These are phyloP conservation scores for Chloromyia formosa DNA, from an alignment of 2,888 invertebrate species.

Conservation along the genomic window DNA sequence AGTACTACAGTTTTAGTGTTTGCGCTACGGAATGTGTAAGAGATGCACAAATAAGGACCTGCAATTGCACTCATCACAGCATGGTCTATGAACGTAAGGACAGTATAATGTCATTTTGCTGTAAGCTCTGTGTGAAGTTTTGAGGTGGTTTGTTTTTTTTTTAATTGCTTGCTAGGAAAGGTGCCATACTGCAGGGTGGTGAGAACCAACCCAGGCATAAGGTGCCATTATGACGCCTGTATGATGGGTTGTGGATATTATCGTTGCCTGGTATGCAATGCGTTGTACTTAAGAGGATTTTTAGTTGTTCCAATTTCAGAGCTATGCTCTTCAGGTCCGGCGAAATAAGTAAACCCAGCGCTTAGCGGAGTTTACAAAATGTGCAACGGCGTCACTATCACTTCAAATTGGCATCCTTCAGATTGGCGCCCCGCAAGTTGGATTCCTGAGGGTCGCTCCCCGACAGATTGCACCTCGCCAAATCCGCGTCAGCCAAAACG, in stretches of 20 bases:
- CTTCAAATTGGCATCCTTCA: constrained; percentile 92
- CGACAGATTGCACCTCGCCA: constrained; percentile 94
- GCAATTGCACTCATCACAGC: constrained; percentile 74
- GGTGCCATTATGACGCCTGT: no score
- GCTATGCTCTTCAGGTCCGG: no score
- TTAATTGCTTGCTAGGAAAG: no score
- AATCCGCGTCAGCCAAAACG: constrained; percentile 94
- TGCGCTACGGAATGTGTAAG: constrained; percentile 76
- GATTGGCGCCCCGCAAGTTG: constrained; percentile 93
- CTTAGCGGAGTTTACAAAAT: constrained; percentile 94
- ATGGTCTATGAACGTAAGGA: constrained; percentile 69
- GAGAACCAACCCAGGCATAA: no score
- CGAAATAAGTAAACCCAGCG: no score
- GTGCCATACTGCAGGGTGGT: no score
- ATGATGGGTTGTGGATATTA: background rate
- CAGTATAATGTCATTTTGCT: no score
- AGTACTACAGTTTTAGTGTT: constrained; percentile 75
- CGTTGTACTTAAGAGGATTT: no score
- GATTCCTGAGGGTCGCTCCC: constrained; percentile 96
- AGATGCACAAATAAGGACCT: constrained; percentile 67
- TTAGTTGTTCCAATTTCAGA: no score
- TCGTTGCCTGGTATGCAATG: background rate
- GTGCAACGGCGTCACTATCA: constrained; percentile 95
- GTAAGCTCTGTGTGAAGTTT: no score
- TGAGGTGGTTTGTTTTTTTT: no score